Percentiles rank a stretch among this genome's conserved stretches.
Evolutionary conservation across 2,888 invertebrate genomes (phyloP).

Genomic region (Willowsia nigromaculata): DNA sequence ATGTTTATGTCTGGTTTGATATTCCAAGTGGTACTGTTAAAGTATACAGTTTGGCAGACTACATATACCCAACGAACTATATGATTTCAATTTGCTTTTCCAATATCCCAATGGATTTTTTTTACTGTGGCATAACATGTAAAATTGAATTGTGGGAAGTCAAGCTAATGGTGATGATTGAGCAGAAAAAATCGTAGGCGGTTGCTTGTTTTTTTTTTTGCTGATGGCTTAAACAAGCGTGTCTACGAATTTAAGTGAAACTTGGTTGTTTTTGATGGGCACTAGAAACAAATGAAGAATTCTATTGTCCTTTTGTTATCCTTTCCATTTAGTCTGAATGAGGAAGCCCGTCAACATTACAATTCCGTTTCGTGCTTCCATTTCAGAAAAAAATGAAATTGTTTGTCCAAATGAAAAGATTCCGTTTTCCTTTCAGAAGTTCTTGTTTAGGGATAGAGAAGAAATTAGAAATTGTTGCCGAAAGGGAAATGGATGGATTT

Average conservation of each 20-base stretch:
- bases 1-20: background rate
- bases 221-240: background rate
- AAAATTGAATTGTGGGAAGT: conserved; percentile 21
- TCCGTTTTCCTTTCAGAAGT: background rate
- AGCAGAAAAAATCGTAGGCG: background rate
- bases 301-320: background rate
- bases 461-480: conserved; percentile 14
- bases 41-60: no score
- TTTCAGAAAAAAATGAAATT: background rate
- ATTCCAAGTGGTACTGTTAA: no score
- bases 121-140: conserved; percentile 4
- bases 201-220: background rate
- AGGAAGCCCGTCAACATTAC: background rate
- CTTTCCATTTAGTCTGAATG: background rate
- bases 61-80: background rate
- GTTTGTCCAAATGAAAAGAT: background rate
- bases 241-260: background rate
- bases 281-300: background rate
- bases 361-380: background rate
- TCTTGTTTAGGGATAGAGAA: background rate
- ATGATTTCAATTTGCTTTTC: conserved; percentile 8
- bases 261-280: conserved; percentile 14
- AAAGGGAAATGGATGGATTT: conserved; percentile 16
- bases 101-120: conserved; percentile 16
- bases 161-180: conserved; percentile 17